Evolutionary conservation across 2,797 vertebrate genomes (phyloP), one percentile per base, ranked within the genome.

Genomic region (Onychomys torridus): DNA sequence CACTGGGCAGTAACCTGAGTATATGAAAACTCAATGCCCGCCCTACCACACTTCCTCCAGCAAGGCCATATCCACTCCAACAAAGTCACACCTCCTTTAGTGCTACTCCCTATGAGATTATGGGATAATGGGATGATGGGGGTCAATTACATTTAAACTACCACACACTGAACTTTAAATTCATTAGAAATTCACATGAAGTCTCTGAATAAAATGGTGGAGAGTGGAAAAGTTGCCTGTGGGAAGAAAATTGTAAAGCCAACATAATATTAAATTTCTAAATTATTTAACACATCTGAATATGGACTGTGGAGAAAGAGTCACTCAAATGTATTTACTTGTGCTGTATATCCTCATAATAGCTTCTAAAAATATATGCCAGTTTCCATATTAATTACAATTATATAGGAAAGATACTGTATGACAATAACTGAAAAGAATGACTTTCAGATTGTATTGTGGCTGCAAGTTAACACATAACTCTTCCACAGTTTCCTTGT

Each of bases 151-250:
- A 34, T 69, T 69, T 32, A 69, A 69, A 69, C 65, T 69, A n/a
- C 14, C 6, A 32, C 25, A 69, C 16, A n/a, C 23, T 63, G 0
- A 67, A 61, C 23, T 32, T 75, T 78, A 69, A 27, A 76, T 84
- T 90, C 52, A 40, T 63, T n/a, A 91, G 40, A 81, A 91, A 91
- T 82, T 81, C 19, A 94, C 25, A 87, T 25, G 19, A 94, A 89
- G 73, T 67, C 25, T 87, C 67, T 71, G 67, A 10, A 77, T 55
- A 67, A 40, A 49, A 79, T 89, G 32, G 78, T 5, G 37, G 57
- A 83, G 14, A 89, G 17, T 57, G 8, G 27, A 93, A 93, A 91
- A 86, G 16, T 85, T 67, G 9, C 25, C 82, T 46, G 21, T 27
- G 49, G 52, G 25, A 89, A 78, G 12, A 89, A 86, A 12, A 89